Base-by-base conservation (phyloP, 2,797 vertebrate species). In the Esox lucius region DNA sequence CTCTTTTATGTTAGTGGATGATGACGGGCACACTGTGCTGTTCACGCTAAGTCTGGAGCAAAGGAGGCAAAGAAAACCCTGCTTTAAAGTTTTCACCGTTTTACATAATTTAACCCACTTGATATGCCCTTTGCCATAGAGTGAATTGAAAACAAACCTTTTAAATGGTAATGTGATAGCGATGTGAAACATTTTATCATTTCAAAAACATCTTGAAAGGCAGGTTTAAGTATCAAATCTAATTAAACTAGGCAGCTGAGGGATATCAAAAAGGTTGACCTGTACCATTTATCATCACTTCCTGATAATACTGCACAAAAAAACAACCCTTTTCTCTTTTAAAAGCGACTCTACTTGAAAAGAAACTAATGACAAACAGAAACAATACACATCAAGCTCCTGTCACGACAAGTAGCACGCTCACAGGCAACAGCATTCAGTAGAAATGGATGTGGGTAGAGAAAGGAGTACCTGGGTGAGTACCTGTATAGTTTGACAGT, bases 381-480 rank as follows among this genome's bases (percentile, higher is more conserved):
- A 70, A 75, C 68, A 28, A 69, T 75, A 84, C 69, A 87, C 84
- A 89, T 87, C 73, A 85, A 85, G 72, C 77, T 82, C 82, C 85
- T 75, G 85, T 61, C 85, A 71, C 83, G 83, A 65, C 16, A 72
- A 56, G 79, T 59, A 74, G 64, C 80, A 82, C 78, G 75, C 94
- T 95, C 93, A 98, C 96, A 98, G 96, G 96, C 95, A 98, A 98
- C 94, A 97, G 96, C 96, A 99, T 98, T 98, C 96, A 98, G 96
- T 96, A 95, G 56, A 98, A 95, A 97, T 97, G 95, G 96, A 99
- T 97, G 96, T 98, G 96, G 96, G 97, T 98, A 98, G 95, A 99
- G 97, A 99, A 99, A 99, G 98, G 97, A 98, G 96, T 98, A 98
- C 98, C 97, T 99, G 96, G 96, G 95, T 96, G 97, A 98, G 95